Evolutionary conservation across 2,113 vertebrate genomes (phyloP).

Genomic region (Aix galericulata): DNA sequence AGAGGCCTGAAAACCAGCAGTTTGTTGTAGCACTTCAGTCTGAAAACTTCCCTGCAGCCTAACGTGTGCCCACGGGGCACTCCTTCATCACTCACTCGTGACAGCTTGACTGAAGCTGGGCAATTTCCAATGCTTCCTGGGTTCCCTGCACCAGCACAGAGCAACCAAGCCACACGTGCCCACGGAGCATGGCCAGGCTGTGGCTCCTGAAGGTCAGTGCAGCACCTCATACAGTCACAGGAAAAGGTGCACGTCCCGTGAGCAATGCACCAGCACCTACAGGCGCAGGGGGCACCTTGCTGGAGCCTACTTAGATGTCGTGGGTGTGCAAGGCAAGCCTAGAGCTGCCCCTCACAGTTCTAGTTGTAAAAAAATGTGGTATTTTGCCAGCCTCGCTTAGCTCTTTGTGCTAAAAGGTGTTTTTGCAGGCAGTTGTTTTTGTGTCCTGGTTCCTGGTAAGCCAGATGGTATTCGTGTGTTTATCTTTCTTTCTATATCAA

Average conservation of each 20-base stretch:
- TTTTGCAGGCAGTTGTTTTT: not conserved
- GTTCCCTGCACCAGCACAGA: not conserved
- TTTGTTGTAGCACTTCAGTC: not conserved
- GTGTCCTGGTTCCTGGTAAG: not conserved
- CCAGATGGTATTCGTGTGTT: not conserved
- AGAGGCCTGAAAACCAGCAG: not conserved
- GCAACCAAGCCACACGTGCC: not conserved
- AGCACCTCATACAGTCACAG: not conserved
- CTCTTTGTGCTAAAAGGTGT: not conserved
- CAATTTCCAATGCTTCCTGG: not conserved
- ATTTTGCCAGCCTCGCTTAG: not conserved
- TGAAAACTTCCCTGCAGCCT: not conserved
- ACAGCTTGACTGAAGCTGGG: not conserved
- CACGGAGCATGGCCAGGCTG: not conserved
- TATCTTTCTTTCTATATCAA: not conserved
- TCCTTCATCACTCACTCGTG: not conserved
- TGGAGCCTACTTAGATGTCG: not conserved
- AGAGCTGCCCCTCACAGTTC: not conserved
- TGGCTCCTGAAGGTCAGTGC: accelerated
- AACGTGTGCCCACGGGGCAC: not conserved
- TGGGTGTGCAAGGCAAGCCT: not conserved
- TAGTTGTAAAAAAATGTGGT: not conserved
- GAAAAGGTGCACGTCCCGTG: not conserved
- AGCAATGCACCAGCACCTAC: accelerated
- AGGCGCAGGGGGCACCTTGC: not conserved